A percentile compares a stretch with the other conserved stretches of the same genome.
These are phyloP conservation scores for Pongo abelii DNA, from an alignment of 2,113 vertebrate species.

Conservation along the genomic window DNA sequence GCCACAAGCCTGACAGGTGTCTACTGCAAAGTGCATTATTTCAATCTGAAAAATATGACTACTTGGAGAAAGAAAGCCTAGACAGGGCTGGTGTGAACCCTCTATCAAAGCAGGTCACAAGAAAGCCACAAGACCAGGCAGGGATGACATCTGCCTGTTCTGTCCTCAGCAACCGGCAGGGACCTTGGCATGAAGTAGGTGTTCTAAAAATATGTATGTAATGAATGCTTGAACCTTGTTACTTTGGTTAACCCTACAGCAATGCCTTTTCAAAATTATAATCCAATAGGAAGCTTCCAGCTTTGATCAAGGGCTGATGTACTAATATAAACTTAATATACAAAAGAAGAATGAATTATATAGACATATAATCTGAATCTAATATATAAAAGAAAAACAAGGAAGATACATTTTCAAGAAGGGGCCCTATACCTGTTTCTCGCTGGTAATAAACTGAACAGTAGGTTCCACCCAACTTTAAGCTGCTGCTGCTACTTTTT, in stretches of 20 bases:
- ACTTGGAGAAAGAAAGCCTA: background rate
- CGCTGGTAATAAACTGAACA: background rate
- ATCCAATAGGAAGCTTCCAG: background rate
- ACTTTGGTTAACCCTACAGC: background rate
- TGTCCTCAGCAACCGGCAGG: background rate
- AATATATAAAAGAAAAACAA: background rate
- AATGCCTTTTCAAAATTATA: background rate
- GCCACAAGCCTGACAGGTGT: background rate
- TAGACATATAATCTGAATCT: background rate
- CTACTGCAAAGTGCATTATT: background rate
- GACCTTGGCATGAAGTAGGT: background rate
- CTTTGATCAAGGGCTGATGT: background rate
- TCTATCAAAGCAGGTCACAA: background rate
- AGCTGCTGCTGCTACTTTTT: background rate
- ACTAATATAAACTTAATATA: background rate
- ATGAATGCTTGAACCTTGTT: background rate
- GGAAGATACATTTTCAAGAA: background rate
- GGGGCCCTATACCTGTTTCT: background rate
- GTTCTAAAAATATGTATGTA: background rate
- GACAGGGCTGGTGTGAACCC: background rate
- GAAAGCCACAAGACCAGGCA: background rate
- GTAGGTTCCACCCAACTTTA: background rate
- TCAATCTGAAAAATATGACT: background rate
- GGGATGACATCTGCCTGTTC: background rate
- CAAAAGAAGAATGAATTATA: background rate